Percentiles rank a stretch among this genome's conserved stretches.
Conservation (phyloP, 2,888 invertebrate species). For the Eristalis tenax region DNA sequence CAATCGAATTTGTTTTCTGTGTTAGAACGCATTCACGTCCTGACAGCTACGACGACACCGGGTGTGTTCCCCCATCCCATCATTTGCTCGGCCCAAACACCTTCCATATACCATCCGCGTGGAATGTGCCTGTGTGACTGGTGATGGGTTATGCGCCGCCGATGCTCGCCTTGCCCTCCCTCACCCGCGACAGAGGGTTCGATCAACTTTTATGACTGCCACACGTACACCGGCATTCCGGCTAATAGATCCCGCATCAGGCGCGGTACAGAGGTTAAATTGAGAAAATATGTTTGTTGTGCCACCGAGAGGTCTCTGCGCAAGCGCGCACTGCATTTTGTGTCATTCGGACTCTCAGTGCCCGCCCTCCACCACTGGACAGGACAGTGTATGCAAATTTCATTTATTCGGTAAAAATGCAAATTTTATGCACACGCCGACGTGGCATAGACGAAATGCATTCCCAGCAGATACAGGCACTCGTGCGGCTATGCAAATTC, state of each 20-base stretch:
- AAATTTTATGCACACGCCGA: slow-evolving; percentile 69
- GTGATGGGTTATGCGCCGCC: not conserved
- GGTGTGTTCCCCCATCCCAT: slow-evolving; percentile 27
- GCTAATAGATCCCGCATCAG: not conserved
- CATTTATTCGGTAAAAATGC: slow-evolving; percentile 70
- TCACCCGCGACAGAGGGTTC: not conserved
- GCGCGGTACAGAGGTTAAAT: slow-evolving; percentile 64
- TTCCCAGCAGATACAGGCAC: slow-evolving; percentile 5
- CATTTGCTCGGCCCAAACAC: slow-evolving; percentile 23
- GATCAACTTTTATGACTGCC: slow-evolving; percentile 66
- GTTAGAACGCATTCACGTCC: slow-evolving; percentile 31
- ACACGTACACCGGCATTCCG: slow-evolving; percentile 29
- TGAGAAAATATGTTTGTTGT: slow-evolving; percentile 63
- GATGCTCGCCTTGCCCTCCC: not conserved
- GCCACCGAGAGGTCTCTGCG: slow-evolving; percentile 16
- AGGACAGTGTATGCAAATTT: slow-evolving; percentile 59
- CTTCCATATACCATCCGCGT: slow-evolving; percentile 46
- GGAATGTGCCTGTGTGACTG: slow-evolving; percentile 34
- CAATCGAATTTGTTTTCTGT: slow-evolving; percentile 71
- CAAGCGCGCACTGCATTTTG: slow-evolving; percentile 49
- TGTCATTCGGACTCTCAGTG: slow-evolving; percentile 53
- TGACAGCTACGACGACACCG: not conserved
- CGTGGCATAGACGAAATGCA: slow-evolving; percentile 19
- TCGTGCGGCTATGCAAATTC: slow-evolving; percentile 61
- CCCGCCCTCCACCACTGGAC: not conserved